Base-by-base conservation (phyloP, 2,113 vertebrate species). In the Odontesthes bonariensis region DNA sequence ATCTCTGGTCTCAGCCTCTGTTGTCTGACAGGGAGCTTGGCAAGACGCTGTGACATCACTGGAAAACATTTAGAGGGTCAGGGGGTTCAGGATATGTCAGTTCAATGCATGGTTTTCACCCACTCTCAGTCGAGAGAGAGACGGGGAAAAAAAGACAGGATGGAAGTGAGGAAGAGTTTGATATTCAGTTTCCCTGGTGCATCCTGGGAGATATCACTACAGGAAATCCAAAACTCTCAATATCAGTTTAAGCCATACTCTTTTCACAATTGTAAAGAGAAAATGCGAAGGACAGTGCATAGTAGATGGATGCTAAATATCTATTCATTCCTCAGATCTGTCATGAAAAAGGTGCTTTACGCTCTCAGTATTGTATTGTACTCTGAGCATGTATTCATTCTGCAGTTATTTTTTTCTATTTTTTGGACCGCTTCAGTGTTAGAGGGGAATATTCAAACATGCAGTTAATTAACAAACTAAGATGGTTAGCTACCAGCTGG, bases 131-230 rank as follows among this genome's bases (percentile, higher is more conserved):
- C 13, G 17, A 51, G 55, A 56, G 49, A 55, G 57, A 72, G 61
- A 58, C 27, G 27, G 42, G 59, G 58, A 61, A 75, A 82, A 44
- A 81, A 73, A 81, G 77, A 81, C 54, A 53, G 66, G 54, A 57
- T 81, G 70, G 74, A 78, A 35, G 58, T 65, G 81, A 84, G 61
- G 75, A 67, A 78, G 81, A 62, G 82, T 82, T 85, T 78, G 72
- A 80, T 86, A 85, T 92, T 91, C 77, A 54, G 74, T 90, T 93
- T 90, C 87, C 51, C 69, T 74, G 77, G 79, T 89, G 86, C 88
- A 87, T 89, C 89, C 86, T 92, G 86, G 83, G 85, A 91, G 87
- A 93, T 90, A 79, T 85, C 42, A 85, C 89, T 92, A 89, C 89
- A 90, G 75, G 90, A 86, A 90, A 93, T 85, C 54, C 68, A 87